Evolutionary conservation across 2,888 invertebrate genomes (phyloP).

Genomic region (Crocallis elinguaria): DNA sequence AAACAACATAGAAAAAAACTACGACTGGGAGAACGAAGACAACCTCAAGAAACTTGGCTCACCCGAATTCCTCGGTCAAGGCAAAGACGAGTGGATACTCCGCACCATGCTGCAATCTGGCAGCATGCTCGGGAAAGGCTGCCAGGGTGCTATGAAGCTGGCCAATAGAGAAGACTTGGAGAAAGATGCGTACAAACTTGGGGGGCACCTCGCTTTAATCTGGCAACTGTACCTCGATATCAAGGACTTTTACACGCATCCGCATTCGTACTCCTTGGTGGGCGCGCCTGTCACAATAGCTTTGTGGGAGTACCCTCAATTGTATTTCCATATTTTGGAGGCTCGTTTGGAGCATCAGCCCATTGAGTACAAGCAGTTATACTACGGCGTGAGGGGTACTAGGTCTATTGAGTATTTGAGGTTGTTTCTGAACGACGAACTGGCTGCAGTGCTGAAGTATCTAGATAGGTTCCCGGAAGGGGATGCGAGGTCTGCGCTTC

Average conservation of each 20-base stretch:
- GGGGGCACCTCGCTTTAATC: conserved; percentile 72
- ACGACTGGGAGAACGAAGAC: conserved; percentile 73
- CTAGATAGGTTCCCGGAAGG: conserved; percentile 66
- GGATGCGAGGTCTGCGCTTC: conserved; percentile 66
- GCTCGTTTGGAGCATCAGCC: conserved; percentile 61
- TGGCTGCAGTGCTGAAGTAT: conserved; percentile 61
- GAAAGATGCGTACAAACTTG: conserved; percentile 67
- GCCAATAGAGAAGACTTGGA: conserved; percentile 61
- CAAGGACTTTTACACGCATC: conserved; percentile 75
- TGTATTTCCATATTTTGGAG: conserved; percentile 67
- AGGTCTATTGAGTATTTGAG: conserved; percentile 69
- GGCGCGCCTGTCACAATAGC: conserved; percentile 70
- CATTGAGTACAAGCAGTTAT: conserved; percentile 65
- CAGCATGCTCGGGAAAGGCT: conserved; percentile 75
- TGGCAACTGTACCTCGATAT: conserved; percentile 77
- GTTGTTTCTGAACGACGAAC: conserved; percentile 64
- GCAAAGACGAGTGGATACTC: conserved; percentile 71
- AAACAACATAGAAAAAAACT: conserved; percentile 48
- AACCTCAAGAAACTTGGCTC: conserved; percentile 70
- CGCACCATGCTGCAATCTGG: conserved; percentile 73
- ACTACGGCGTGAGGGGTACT: conserved; percentile 69
- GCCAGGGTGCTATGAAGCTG: conserved; percentile 75
- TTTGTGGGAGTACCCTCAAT: conserved; percentile 73
- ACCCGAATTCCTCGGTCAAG: conserved; percentile 68
- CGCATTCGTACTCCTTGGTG: conserved; percentile 70